Percentiles rank a stretch among this genome's conserved stretches.
These are phyloP conservation scores for Leptinotarsa tumamoca DNA, from an alignment of 2,888 invertebrate genomes.

Conservation along the genomic window DNA sequence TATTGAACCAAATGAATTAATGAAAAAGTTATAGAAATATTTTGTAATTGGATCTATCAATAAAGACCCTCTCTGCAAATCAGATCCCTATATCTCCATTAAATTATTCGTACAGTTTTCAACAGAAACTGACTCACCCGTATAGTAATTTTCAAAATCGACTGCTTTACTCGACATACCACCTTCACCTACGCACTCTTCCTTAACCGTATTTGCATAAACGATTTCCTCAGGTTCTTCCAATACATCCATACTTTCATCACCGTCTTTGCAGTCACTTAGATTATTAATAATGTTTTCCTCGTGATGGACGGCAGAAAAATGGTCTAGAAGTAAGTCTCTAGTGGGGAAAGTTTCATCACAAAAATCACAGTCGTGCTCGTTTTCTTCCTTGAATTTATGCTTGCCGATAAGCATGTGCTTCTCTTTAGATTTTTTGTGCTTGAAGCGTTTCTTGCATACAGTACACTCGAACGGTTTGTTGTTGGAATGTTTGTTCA, in stretches of 20 bases:
- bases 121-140: too few relatives aligned
- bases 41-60: too few relatives aligned
- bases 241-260: constrained; percentile 21
- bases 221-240: constrained; percentile 19
- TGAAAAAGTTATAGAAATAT: too few relatives aligned
- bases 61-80: too few relatives aligned
- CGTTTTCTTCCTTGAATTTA: constrained; percentile 38
- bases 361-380: constrained; percentile 49
- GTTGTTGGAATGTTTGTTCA: constrained; percentile 70
- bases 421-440: constrained; percentile 57
- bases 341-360: constrained; percentile 44
- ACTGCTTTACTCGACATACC: constrained; percentile 24
- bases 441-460: constrained; percentile 66
- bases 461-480: constrained; percentile 69
- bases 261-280: constrained; percentile 33
- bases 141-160: too few relatives aligned
- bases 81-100: too few relatives aligned
- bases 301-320: constrained; percentile 43
- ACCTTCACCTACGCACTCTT: constrained; percentile 29
- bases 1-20: too few relatives aligned
- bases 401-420: constrained; percentile 50
- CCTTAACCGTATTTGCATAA: neutral
- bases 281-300: constrained; percentile 44
- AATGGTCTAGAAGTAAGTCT: constrained; percentile 46
- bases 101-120: too few relatives aligned